Base-by-base conservation (phyloP, 1,140 invertebrate genomes). In the Paraescarpia echinospica region DNA sequence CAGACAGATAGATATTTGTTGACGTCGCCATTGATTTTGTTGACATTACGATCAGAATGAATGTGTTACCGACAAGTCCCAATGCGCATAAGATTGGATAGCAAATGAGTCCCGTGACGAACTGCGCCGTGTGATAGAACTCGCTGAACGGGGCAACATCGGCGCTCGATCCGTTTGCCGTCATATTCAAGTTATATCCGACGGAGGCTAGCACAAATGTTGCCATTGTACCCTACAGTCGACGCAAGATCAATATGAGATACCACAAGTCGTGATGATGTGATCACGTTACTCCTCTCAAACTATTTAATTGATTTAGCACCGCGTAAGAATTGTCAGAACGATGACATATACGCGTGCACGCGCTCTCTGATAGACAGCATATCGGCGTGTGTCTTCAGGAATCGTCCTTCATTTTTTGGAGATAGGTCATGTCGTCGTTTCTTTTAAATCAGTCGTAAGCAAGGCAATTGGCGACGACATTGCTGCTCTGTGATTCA, bases 1-100 rank as follows among this genome's bases (percentile, higher is more conserved):
- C 97, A 92, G 97, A 97, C 94, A 98, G 96, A 95, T 98, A 98
- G 93, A 95, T 95, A 95, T 98, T 98, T 89, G 98, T 98, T 48
- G 97, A 98, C 92, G 97, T 97, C 90, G 97, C 95, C 97, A 98
- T 98, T 89, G 97, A 97, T 93, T 97, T 96, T 93, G 97, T 96
- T 92, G 97, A 97, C 92, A 98, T 96, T 91, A 98, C 97, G 93
- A 98, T 97, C 91, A 98, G 97, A 77, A 97, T 97, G 35, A 98
- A 96, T 35, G 97, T 96, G 95, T 98, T 98, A 89, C 97, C 97
- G 92, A 97, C 95, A 35, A 98, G 96, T 92, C 98, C 98, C 89
- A 98, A 96, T 93, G 97, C 96, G 94, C 97, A 96, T 92, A 98
- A 96, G 89, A 97, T 96, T 33, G 98, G 98, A 92, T 98, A 97